phyloP scores from a whole-genome alignment of 2,797 vertebrate genomes.

The Anabas testudineus region DNA sequence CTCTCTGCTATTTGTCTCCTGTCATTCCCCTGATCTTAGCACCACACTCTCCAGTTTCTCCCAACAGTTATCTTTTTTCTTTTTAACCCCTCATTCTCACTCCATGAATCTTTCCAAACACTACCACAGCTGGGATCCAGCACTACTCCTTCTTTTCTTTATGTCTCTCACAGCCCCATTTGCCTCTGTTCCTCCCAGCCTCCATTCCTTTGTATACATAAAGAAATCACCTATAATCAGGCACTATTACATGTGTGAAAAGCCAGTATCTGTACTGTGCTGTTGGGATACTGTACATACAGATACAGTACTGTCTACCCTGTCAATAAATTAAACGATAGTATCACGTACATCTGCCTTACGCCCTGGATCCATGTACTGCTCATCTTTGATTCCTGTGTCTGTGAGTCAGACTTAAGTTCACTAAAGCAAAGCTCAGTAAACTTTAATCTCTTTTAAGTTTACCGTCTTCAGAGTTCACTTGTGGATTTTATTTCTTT shows the following conservation, averaged over 20 bases:
- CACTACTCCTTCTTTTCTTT: neutral
- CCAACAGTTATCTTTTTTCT: constrained; percentile 38
- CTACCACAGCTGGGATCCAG: constrained; percentile 23
- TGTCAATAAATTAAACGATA: too few relatives aligned
- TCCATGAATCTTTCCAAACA: constrained; percentile 25
- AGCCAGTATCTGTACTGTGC: neutral
- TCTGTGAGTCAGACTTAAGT: too few relatives aligned
- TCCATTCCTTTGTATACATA: constrained; percentile 4
- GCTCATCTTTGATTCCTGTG: too few relatives aligned
- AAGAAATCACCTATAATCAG: neutral
- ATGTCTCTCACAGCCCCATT: constrained; percentile 9
- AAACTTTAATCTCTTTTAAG: too few relatives aligned
- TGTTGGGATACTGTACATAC: too few relatives aligned
- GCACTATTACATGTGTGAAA: neutral
- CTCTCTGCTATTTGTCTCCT: constrained; percentile 69
- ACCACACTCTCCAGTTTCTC: constrained; percentile 32
- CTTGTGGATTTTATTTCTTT: constrained; percentile 20
- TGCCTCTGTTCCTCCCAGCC: neutral
- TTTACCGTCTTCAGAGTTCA: neutral
- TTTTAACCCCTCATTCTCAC: constrained; percentile 30
- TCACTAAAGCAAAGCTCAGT: neutral
- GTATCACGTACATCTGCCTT: too few relatives aligned
- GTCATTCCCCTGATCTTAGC: constrained; percentile 55
- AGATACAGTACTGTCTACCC: too few relatives aligned
- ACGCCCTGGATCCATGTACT: too few relatives aligned